Base-by-base conservation (phyloP, 2,888 invertebrate genomes). In the Matsumyia berberina region DNA sequence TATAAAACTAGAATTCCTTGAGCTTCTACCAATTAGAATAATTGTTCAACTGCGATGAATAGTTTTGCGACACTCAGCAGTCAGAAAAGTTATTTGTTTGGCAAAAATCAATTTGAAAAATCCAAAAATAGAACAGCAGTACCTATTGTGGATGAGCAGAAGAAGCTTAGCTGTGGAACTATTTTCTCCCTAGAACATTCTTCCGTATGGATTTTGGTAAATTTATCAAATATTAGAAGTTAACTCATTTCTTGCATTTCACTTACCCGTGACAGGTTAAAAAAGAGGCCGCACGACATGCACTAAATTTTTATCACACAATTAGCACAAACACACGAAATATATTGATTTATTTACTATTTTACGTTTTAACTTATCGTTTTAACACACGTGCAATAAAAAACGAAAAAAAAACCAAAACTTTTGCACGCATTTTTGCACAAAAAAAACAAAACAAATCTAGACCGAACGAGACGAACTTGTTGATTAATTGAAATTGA, bases 401-500 rank as follows among this genome's bases (percentile, higher is more conserved):
- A 72, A 46, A 78, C 24, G n/a, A 0, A 2, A 2, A 11, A 72
- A 46, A 78, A 64, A n/a, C n/a, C 35, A 11, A 64, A 72, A 57
- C 19, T 62, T 67, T 78, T 73, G 39, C 24, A 57, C 17, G 29
- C 55, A 73, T 19, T 72, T 69, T n/a, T 11, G n/a, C 24, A 24
- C n/a, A 51, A 51, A 11, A 29, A 69, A 79, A 83, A 74, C 79
- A 83, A 83, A 79, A 78, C 62, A 83, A 83, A 74, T 72, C 11
- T 11, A 24, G 46, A 44, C 33, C 24, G 24, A 24, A 24, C 1
- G 9, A 17, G 62, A 42, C 79, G 57, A 74, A 85, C 85, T 85
- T 85, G 85, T 85, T 85, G 85, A 85, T 85, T 85, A 85, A 80
- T 80, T 57, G 70, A 24, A 76, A 76, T 29, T 85, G 85, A 80